These are phyloP conservation scores for Denticeps clupeoides DNA, from an alignment of 2,797 vertebrate species.

Conservation along the genomic window DNA sequence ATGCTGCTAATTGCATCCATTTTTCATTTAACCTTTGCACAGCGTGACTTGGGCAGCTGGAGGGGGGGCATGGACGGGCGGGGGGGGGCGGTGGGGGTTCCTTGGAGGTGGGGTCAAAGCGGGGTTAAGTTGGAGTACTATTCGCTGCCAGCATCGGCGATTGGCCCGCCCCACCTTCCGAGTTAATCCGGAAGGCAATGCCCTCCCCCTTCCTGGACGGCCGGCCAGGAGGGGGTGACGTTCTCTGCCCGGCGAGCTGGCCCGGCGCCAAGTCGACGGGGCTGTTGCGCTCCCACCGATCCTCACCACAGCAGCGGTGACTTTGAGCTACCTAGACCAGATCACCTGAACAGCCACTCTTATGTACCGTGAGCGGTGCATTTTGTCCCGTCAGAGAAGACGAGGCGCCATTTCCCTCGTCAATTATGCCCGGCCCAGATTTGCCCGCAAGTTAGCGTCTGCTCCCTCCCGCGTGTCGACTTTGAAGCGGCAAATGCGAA, in stretches of 20 bases:
- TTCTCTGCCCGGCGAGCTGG: not conserved
- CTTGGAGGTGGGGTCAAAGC: slow-evolving; percentile 3
- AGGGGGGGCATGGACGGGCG: not conserved
- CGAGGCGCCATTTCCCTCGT: too few species aligned
- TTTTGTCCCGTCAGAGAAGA: too few species aligned
- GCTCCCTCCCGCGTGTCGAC: too few species aligned
- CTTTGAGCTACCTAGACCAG: slow-evolving; percentile 5
- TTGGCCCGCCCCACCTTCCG: too few species aligned
- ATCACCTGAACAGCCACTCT: slow-evolving; percentile 1
- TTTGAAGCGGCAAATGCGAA: too few species aligned
- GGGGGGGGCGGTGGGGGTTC: not conserved
- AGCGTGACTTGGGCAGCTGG: not conserved
- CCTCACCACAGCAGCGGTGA: slow-evolving; percentile 4
- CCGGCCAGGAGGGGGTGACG: not conserved
- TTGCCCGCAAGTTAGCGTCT: too few species aligned
- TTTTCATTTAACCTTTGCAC: slow-evolving; percentile 23
- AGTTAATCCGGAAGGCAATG: not conserved
- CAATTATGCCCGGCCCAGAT: too few species aligned
- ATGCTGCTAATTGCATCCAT: slow-evolving; percentile 30
- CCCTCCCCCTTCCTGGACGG: not conserved
- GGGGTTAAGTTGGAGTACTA: slow-evolving; percentile 5
- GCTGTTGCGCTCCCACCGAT: slow-evolving; percentile 3
- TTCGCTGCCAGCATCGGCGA: too few species aligned
- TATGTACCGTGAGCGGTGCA: too few species aligned
- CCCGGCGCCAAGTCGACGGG: not conserved